These are phyloP conservation scores for Alces alces DNA, from an alignment of 2,113 vertebrate species.

Conservation along the genomic window DNA sequence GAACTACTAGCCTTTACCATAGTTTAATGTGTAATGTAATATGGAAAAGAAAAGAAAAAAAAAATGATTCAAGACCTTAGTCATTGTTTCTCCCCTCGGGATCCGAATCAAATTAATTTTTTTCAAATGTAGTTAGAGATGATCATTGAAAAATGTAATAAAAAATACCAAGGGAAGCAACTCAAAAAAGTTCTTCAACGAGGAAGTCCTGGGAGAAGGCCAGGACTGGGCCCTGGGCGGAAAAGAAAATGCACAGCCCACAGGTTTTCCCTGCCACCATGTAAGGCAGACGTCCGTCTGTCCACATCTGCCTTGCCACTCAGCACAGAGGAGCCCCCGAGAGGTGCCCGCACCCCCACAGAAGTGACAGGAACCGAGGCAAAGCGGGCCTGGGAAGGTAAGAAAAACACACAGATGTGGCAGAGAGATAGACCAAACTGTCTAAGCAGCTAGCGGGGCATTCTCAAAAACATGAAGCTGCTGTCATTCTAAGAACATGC, in stretches of 20 bases:
- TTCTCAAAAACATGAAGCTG: background rate
- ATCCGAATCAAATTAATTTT: slow-evolving; percentile 10
- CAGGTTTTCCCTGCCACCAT: background rate
- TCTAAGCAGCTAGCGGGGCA: background rate
- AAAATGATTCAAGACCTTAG: background rate
- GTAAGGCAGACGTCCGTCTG: background rate
- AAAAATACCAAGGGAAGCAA: background rate
- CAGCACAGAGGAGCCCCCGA: background rate
- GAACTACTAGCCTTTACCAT: background rate
- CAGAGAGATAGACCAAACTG: background rate
- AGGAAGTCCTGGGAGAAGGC: background rate
- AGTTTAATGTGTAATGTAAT: background rate
- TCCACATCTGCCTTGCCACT: background rate
- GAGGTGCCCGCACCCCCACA: background rate
- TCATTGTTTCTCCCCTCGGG: background rate
- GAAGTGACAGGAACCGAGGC: background rate
- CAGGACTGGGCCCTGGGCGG: background rate
- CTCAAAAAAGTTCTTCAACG: background rate
- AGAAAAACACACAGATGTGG: background rate
- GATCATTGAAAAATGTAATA: slow-evolving; percentile 12
- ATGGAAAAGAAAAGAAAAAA: background rate
- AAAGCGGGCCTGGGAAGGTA: background rate
- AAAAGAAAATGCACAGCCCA: background rate
- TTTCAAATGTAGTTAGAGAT: slow-evolving; percentile 12
- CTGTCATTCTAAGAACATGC: background rate